Evolutionary conservation across 2,113 vertebrate genomes (phyloP).

Genomic region (Thamnophis sirtalis): DNA sequence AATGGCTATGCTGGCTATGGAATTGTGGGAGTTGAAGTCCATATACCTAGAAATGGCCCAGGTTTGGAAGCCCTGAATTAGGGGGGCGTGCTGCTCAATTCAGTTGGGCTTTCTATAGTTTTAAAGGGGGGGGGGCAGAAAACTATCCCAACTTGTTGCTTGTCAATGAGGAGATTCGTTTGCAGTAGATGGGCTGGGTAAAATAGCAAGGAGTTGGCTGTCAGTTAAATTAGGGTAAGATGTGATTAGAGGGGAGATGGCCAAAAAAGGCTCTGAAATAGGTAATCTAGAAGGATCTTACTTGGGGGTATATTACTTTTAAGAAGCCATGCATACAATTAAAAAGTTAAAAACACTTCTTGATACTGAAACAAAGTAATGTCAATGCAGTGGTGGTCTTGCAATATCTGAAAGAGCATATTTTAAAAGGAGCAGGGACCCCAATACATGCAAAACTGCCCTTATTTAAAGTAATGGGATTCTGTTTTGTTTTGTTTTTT

Average conservation of each 20-base stretch:
- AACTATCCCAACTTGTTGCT: neutral
- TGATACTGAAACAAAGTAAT: neutral
- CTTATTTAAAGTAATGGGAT: neutral
- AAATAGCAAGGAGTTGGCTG: too few species aligned
- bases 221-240: neutral
- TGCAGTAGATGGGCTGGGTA: neutral
- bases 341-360: neutral
- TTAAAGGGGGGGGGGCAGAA: neutral
- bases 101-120: neutral
- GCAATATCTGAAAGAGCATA: neutral
- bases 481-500: constrained; percentile 1
- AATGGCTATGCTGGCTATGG: neutral
- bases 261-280: neutral
- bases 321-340: neutral
- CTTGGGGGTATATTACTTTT: too few species aligned
- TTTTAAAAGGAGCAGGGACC: neutral
- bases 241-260: neutral
- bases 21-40: neutral
- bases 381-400: neutral
- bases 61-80: neutral
- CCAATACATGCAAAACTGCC: neutral
- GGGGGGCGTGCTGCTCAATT: neutral
- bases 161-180: neutral
- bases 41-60: neutral
- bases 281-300: neutral